Conservation (phyloP, 2,797 vertebrate genomes). For the Hypotaenidia okinawae region DNA sequence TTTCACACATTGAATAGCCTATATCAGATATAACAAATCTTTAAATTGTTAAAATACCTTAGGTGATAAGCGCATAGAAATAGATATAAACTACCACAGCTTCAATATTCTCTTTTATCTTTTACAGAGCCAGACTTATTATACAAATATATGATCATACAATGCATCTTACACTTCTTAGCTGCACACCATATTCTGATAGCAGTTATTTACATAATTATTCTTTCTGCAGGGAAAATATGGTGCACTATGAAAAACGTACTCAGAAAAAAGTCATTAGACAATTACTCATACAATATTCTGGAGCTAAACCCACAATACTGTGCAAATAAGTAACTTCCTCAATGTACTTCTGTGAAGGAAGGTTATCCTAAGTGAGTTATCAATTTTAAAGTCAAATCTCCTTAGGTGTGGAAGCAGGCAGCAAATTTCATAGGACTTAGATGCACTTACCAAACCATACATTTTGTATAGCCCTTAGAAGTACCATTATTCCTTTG, state of each 20-base stretch:
- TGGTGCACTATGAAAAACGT: background rate
- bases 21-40: slow-evolving; percentile 25
- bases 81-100: slow-evolving; percentile 4
- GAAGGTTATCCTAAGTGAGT: background rate
- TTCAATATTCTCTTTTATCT: slow-evolving; percentile 52
- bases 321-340: slow-evolving; percentile 15
- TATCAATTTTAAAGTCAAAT: background rate
- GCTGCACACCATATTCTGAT: slow-evolving; percentile 6
- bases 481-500: background rate
- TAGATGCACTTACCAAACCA: background rate
- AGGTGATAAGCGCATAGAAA: background rate
- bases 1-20: background rate
- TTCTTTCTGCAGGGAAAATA: slow-evolving; percentile 62
- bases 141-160: slow-evolving; percentile 26
- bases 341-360: background rate
- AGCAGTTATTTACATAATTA: slow-evolving; percentile 69
- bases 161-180: slow-evolving; percentile 24
- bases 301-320: slow-evolving; percentile 44
- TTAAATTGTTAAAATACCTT: slow-evolving; percentile 38
- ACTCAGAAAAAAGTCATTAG: slow-evolving; percentile 40
- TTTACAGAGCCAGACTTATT: slow-evolving; percentile 30
- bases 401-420: background rate
- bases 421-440: background rate
- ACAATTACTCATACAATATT: slow-evolving; percentile 40
- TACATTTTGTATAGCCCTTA: background rate